phyloP scores from a whole-genome alignment of 2,797 vertebrate genomes.

The Betta splendens region DNA sequence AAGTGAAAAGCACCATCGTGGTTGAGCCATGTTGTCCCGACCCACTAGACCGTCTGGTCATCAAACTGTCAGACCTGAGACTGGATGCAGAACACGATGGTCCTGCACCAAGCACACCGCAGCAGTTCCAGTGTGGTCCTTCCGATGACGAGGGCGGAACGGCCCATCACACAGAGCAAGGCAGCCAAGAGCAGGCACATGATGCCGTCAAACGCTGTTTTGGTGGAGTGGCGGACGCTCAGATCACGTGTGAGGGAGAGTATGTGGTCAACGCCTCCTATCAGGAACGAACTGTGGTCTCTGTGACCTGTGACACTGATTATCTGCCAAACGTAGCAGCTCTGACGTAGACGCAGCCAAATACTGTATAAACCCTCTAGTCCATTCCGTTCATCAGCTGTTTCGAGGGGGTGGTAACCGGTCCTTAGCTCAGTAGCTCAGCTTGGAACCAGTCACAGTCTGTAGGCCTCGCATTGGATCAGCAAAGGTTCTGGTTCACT shows the following conservation, averaged over 20 bases:
- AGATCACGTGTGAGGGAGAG: not conserved
- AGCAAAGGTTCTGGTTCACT: no score
- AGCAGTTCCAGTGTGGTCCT: not conserved
- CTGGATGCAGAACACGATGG: not conserved
- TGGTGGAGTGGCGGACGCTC: not conserved
- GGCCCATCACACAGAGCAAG: not conserved
- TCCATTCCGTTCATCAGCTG: no score
- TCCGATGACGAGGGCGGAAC: not conserved
- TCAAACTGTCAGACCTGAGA: not conserved
- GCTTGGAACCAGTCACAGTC: no score
- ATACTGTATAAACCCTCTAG: no score
- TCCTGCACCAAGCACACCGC: not conserved
- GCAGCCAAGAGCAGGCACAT: not conserved
- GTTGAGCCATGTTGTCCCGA: not conserved
- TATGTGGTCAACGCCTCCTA: not conserved
- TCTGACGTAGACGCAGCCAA: not conserved
- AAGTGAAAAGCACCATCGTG: slow-evolving; percentile 29
- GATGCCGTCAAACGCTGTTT: not conserved
- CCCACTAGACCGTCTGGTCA: not conserved
- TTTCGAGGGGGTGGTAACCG: no score
- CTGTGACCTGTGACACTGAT: slow-evolving; percentile 19
- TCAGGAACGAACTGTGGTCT: not conserved
- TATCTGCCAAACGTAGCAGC: slow-evolving; percentile 11
- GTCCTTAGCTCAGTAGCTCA: no score
- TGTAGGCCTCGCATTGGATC: no score